Base-by-base conservation (phyloP, 2,113 vertebrate genomes). In the Lucifuga dentata region DNA sequence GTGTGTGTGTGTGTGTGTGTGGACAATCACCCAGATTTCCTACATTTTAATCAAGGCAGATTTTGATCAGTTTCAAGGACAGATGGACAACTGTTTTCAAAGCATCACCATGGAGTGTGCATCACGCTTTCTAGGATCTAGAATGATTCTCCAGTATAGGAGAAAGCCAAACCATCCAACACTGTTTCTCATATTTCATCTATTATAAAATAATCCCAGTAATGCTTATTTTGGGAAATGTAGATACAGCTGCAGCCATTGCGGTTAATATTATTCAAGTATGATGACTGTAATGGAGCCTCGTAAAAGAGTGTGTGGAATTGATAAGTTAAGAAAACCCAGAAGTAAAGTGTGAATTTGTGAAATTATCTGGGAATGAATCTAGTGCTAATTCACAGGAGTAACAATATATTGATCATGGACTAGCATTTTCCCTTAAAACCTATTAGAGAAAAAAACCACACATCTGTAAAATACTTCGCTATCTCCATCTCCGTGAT, bases 11-110 rank as follows among this genome's bases (percentile, higher is more conserved):
- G 21, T 23, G 26, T 29, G 26, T 11, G 11, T 21, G 23, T 11
- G 20, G 65, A 80, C 73, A 70, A 73, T 81, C 77, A 73, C 69
- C 48, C 62, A 65, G 73, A 83, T 80, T 80, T 73, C 61, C 84
- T 56, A 83, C 76, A 71, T 91, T 89, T 92, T 90, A 90, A 93
- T 93, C 90, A 90, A 85, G 76, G 61, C 52, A 68, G 86, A 91
- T 92, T 92, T 88, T 68, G 70, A 85, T 78, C 87, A 90, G 86
- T 85, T 91, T 80, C 63, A 32, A 80, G 41, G 81, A 80, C 92
- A 92, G 91, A 92, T 92, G 91, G 92, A 84, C 66, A 73, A 85
- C 64, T 81, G 75, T 84, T 83, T 89, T 78, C 45, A 73, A 83
- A 79, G 81, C 70, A 84, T 24, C 56, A 8, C 5, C 16, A 15